Conservation (phyloP, 2,888 invertebrate species). For the Agrilus biguttatus region DNA sequence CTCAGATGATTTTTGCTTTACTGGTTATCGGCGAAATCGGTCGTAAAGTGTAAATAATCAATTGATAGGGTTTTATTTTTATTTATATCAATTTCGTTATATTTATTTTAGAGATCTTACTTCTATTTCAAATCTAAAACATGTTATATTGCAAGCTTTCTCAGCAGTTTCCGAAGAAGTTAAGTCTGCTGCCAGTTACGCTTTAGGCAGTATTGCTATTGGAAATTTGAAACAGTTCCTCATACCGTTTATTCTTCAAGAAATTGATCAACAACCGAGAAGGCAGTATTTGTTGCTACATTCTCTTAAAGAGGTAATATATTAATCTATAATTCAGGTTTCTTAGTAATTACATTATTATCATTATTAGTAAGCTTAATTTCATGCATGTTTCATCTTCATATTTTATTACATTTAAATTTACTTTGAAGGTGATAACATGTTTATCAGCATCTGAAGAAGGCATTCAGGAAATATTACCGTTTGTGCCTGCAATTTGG, state of each 20-base stretch:
- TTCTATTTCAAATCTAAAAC: slow-evolving; percentile 56
- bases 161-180: slow-evolving; percentile 88
- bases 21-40: slow-evolving; percentile 96
- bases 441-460: slow-evolving; percentile 62
- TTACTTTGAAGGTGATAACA: slow-evolving; percentile 53
- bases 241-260: slow-evolving; percentile 74
- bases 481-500: slow-evolving; percentile 84
- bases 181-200: slow-evolving; percentile 94
- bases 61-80: not conserved
- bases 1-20: slow-evolving; percentile 83
- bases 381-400: not conserved
- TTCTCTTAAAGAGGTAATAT: slow-evolving; percentile 82
- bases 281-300: slow-evolving; percentile 91
- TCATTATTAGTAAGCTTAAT: too few relatives aligned
- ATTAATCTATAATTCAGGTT: not conserved
- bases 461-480: slow-evolving; percentile 61
- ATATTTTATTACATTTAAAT: not conserved
- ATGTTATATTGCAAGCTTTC: slow-evolving; percentile 75
- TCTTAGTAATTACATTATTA: too few relatives aligned
- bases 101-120: slow-evolving; percentile 54
- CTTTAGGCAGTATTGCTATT: slow-evolving; percentile 88
- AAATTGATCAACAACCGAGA: slow-evolving; percentile 89
- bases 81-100: slow-evolving; percentile 1
- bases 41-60: slow-evolving; percentile 60
- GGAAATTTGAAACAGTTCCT: slow-evolving; percentile 89